Evolutionary conservation across 2,113 vertebrate species (phyloP).

Genomic region (Apaloderma vittatum): DNA sequence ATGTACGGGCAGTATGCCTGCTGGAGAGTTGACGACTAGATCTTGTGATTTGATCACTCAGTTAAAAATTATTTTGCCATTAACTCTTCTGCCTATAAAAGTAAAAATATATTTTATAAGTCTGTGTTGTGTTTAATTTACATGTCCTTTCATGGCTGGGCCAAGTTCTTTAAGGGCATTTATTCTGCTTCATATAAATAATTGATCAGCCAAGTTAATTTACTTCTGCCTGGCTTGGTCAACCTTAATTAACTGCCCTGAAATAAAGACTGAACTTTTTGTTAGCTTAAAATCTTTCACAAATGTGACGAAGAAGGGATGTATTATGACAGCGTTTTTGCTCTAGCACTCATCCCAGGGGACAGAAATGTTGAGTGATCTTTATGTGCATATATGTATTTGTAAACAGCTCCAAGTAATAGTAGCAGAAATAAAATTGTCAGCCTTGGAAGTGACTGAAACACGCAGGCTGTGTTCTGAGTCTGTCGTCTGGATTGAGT

Average conservation of each 20-base stretch:
- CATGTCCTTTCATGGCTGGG: conserved; percentile 86
- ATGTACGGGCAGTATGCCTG: background rate
- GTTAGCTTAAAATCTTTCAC: conserved; percentile 81
- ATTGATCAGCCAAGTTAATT: conserved; percentile 98
- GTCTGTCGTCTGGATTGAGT: background rate
- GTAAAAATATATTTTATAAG: conserved; percentile 83
- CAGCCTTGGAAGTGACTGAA: background rate
- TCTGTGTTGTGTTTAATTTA: conserved; percentile 90
- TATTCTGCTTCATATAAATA: conserved; percentile 98
- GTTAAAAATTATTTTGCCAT: conserved; percentile 66
- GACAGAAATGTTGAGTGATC: conserved; percentile 63
- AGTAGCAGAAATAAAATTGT: background rate
- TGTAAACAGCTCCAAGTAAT: conserved; percentile 46
- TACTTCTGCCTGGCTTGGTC: conserved; percentile 94
- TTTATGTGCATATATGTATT: conserved; percentile 59
- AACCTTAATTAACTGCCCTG: conserved; percentile 93
- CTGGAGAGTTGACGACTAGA: background rate
- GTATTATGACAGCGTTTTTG: conserved; percentile 68
- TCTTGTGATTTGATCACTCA: conserved; percentile 13
- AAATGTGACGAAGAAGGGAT: conserved; percentile 62
- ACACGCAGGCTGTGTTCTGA: accelerated
- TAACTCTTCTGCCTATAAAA: conserved; percentile 68
- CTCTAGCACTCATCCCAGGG: conserved; percentile 48
- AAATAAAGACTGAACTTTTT: conserved; percentile 84
- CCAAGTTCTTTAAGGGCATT: conserved; percentile 94